phyloP scores from a whole-genome alignment of 2,113 vertebrate genomes.

The Haemorhous mexicanus region DNA sequence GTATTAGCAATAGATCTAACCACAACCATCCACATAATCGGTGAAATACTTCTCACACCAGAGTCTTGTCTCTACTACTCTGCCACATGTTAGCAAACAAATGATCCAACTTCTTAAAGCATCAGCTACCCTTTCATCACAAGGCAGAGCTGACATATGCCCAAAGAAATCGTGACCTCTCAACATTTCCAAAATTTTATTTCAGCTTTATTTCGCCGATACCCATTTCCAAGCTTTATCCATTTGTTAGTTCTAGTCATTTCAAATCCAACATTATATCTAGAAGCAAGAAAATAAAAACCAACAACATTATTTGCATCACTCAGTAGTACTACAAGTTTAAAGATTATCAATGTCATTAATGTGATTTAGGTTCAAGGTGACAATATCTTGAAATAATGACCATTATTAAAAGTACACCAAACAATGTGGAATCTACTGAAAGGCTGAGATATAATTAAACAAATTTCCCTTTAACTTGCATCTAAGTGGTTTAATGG shows the following conservation, averaged over 20 bases:
- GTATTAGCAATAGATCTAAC: background rate
- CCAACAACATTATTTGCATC: background rate
- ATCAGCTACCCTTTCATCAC: background rate
- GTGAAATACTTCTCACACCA: background rate
- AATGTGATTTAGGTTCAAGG: background rate
- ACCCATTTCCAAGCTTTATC: background rate
- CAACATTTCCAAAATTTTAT: background rate
- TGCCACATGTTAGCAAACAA: background rate
- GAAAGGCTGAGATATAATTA: background rate
- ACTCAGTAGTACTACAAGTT: background rate
- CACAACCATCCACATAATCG: background rate
- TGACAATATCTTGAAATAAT: background rate
- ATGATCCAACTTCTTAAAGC: background rate
- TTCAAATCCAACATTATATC: background rate
- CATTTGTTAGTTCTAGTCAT: background rate
- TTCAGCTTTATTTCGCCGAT: background rate
- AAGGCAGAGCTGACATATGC: background rate
- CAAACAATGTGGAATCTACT: background rate
- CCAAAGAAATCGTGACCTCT: background rate
- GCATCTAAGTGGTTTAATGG: background rate
- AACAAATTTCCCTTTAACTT: background rate
- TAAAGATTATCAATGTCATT: background rate
- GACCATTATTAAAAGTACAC: background rate
- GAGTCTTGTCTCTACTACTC: background rate
- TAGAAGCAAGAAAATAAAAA: background rate